A percentile compares a stretch with the other conserved stretches of the same genome.
These are phyloP conservation scores for Muscicapa adusta DNA, from an alignment of 2,113 vertebrate genomes.

Conservation along the genomic window DNA sequence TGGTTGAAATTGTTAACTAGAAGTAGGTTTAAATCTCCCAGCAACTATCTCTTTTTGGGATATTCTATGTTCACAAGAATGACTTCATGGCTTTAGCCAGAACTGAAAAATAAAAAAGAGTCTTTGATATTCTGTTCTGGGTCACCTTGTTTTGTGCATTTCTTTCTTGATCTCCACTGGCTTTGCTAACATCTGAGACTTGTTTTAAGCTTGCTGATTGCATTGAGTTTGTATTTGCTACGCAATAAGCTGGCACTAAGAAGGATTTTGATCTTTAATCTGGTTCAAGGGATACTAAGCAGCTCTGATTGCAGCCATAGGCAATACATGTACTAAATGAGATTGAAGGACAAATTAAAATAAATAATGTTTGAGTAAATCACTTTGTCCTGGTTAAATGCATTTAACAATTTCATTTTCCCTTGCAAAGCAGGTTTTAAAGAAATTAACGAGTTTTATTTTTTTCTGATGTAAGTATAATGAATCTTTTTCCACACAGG, in stretches of 20 bases:
- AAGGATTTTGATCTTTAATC: slow-evolving; percentile 75
- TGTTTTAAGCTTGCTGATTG: slow-evolving; percentile 63
- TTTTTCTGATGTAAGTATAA: slow-evolving; percentile 22
- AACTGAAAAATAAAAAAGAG: not conserved
- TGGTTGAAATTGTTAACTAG: not conserved
- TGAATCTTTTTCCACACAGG: not conserved
- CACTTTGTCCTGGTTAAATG: slow-evolving; percentile 55
- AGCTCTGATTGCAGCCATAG: slow-evolving; percentile 62
- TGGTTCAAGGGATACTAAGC: slow-evolving; percentile 65
- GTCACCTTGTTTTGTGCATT: slow-evolving; percentile 65
- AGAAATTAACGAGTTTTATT: slow-evolving; percentile 39
- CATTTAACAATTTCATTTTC: slow-evolving; percentile 57
- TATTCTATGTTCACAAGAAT: not conserved
- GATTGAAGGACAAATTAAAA: slow-evolving; percentile 72
- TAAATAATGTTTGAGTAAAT: slow-evolving; percentile 69
- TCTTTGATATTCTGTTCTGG: slow-evolving; percentile 35
- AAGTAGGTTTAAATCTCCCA: not conserved
- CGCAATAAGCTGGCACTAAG: slow-evolving; percentile 67
- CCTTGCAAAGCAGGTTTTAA: slow-evolving; percentile 50
- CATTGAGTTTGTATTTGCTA: slow-evolving; percentile 64
- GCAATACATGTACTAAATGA: slow-evolving; percentile 63
- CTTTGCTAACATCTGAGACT: slow-evolving; percentile 51
- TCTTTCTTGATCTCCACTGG: slow-evolving; percentile 59
- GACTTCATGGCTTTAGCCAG: not conserved
- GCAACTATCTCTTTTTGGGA: not conserved